These are phyloP conservation scores for Mesocentrotus franciscanus DNA, from an alignment of 53 echinoderm and acorn worm genomes.

Conservation along the genomic window DNA sequence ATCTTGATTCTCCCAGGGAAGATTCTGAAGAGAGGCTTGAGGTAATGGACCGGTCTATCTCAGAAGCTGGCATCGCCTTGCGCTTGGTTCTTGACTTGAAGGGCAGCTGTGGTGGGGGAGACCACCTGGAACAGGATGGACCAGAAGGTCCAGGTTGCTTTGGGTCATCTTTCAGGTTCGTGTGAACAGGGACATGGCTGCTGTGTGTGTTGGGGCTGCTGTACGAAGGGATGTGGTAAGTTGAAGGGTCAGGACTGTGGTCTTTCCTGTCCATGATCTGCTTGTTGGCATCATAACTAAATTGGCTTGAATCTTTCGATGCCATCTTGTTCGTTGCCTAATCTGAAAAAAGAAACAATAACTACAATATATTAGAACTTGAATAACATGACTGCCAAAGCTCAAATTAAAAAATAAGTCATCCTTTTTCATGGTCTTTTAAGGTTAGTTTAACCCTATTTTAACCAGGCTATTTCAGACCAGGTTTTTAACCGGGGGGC, in stretches of 20 bases:
- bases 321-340: neutral
- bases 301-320: neutral
- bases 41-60: slow-evolving; percentile 24
- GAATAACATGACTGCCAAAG: neutral
- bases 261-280: neutral
- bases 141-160: slow-evolving; percentile 10
- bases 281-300: neutral
- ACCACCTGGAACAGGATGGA: slow-evolving; percentile 18
- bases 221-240: neutral
- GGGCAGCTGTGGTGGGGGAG: neutral
- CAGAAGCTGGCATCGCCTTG: neutral
- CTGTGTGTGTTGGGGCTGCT: neutral
- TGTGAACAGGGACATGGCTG: neutral
- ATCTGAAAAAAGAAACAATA: neutral
- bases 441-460: no score
- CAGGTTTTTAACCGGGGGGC: no score
- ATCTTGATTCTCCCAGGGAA: slow-evolving; percentile 55
- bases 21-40: slow-evolving; percentile 44
- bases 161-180: neutral
- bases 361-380: neutral
- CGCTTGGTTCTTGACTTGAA: neutral
- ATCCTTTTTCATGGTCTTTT: no score
- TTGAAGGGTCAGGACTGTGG: neutral
- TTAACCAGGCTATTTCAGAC: no score
- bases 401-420: no score